Evolutionary conservation across 2,797 vertebrate genomes (phyloP).

Genomic region (Petrocephalus sullivani): DNA sequence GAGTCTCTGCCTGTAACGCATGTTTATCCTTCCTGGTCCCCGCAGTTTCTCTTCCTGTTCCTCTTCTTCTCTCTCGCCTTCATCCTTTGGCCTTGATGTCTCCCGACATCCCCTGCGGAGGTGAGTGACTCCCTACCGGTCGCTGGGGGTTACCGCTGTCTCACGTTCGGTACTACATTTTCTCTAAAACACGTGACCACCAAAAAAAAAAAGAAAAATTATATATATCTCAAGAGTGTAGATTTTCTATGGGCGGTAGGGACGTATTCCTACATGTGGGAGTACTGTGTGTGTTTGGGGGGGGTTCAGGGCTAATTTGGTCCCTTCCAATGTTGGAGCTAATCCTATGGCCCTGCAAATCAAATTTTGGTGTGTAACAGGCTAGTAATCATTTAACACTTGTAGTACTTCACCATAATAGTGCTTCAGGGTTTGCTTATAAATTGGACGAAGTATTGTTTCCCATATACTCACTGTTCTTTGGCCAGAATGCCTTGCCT

Average conservation of each 20-base stretch:
- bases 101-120: constrained; percentile 76
- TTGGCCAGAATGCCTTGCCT: background rate
- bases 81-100: constrained; percentile 99
- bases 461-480: background rate
- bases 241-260: background rate
- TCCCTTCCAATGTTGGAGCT: no score
- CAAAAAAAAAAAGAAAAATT: background rate
- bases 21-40: constrained; percentile 47
- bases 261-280: background rate
- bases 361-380: background rate
- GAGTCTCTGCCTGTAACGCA: constrained; percentile 43
- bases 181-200: background rate
- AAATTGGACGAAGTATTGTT: background rate
- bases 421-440: background rate
- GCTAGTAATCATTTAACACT: background rate
- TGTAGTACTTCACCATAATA: background rate
- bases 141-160: background rate
- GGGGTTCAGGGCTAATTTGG: no score
- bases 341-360: background rate
- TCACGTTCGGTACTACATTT: background rate
- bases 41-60: constrained; percentile 98
- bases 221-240: background rate
- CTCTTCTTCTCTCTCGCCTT: constrained; percentile 99
- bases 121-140: constrained; percentile 59
- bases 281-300: no score